A percentile compares a stretch with the other conserved stretches of the same genome.
These are phyloP conservation scores for Phytoseiulus persimilis DNA, from an alignment of 2,888 invertebrate species.

Conservation along the genomic window DNA sequence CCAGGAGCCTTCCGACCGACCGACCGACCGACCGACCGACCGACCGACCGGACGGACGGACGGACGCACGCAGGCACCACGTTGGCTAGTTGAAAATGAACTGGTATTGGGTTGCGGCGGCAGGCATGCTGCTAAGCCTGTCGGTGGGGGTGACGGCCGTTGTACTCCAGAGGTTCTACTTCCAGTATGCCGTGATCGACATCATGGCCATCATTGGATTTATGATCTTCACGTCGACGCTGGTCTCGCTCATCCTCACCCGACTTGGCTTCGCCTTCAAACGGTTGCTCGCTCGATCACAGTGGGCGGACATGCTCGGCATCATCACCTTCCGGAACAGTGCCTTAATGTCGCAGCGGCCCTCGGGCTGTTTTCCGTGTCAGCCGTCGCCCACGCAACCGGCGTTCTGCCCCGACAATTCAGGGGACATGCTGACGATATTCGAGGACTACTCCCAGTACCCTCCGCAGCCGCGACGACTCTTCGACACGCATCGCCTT, in stretches of 20 bases:
- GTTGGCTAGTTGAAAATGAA: constrained; percentile 14
- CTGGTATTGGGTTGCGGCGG: constrained; percentile 35
- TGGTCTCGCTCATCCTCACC: constrained; percentile 38
- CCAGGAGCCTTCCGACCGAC: neutral
- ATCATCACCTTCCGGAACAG: constrained; percentile 38
- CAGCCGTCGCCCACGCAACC: constrained; percentile 34
- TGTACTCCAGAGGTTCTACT: constrained; percentile 35
- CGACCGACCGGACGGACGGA: neutral
- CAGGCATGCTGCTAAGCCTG: constrained; percentile 36
- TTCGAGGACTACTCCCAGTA: constrained; percentile 37
- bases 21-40: neutral
- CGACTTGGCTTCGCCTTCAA: constrained; percentile 34
- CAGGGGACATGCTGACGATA: constrained; percentile 36
- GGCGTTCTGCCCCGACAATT: constrained; percentile 36
- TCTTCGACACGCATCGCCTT: constrained; percentile 32
- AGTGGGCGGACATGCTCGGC: constrained; percentile 35
- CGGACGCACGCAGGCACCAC: neutral
- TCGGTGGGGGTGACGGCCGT: constrained; percentile 39
- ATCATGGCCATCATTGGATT: constrained; percentile 39
- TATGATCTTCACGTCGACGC: constrained; percentile 37
- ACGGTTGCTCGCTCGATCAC: constrained; percentile 35
- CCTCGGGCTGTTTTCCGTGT: constrained; percentile 26
- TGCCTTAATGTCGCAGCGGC: constrained; percentile 39
- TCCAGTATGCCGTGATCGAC: constrained; percentile 33
- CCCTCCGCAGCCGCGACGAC: constrained; percentile 25